These are phyloP conservation scores for Pachyseris speciosa DNA, from an alignment of 64 coral and sea anemone genomes.

Conservation along the genomic window DNA sequence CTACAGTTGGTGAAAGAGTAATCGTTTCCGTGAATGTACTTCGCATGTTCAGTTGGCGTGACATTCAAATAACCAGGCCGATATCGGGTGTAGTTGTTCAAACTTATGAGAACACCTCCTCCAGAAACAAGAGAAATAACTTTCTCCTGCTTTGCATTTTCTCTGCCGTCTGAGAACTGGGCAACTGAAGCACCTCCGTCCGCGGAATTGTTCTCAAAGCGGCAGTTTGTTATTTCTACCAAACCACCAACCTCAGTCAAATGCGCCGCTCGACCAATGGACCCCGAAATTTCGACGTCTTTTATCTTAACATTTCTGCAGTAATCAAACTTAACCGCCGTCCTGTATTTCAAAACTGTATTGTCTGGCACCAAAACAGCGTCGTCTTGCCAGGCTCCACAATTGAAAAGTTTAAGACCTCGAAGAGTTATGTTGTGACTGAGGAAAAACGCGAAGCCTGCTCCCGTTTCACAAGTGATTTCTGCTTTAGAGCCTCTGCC, in stretches of 20 bases:
- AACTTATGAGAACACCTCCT: conserved; percentile 66
- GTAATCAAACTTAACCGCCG: conserved; percentile 73
- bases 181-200: neutral
- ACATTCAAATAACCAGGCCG: conserved; percentile 48
- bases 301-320: conserved; percentile 59
- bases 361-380: neutral
- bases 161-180: neutral
- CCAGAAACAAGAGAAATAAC: conserved; percentile 27
- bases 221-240: conserved; percentile 32
- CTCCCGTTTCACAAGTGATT: conserved; percentile 56
- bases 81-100: conserved; percentile 23
- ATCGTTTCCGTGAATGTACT: conserved; percentile 53
- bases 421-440: conserved; percentile 63
- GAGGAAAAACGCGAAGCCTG: conserved; percentile 69
- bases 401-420: conserved; percentile 55
- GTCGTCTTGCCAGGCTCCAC: conserved; percentile 61
- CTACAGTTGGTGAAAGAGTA: conserved; percentile 56
- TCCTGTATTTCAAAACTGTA: conserved; percentile 10
- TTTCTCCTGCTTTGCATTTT: neutral
- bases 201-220: conserved; percentile 49
- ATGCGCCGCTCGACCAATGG: conserved; percentile 67
- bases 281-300: conserved; percentile 39
- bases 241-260: conserved; percentile 35
- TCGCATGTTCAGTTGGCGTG: conserved; percentile 21
- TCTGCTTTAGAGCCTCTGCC: conserved; percentile 11